Conservation (phyloP, 2,113 vertebrate species). For the Ammospiza nelsoni region DNA sequence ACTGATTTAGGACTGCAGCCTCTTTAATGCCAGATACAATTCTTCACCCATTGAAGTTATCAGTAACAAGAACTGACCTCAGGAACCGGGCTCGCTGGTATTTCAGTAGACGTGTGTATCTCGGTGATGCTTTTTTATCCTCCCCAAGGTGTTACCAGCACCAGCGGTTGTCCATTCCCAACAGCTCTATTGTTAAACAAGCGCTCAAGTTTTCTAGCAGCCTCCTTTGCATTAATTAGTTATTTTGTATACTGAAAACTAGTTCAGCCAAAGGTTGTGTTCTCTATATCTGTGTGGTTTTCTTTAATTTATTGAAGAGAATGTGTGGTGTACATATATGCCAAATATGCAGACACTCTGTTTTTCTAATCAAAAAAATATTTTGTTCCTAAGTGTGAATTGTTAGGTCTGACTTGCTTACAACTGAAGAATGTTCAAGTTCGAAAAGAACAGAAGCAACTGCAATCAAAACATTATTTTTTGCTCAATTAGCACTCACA, state of each 20-base stretch:
- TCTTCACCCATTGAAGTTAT: background rate
- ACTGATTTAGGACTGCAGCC: background rate
- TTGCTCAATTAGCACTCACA: background rate
- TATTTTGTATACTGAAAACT: constrained; percentile 5
- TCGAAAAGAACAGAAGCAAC: background rate
- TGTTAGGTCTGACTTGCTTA: constrained; percentile 27
- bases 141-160: background rate
- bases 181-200: background rate
- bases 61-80: background rate
- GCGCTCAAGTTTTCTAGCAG: background rate
- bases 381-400: constrained; percentile 48
- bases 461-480: background rate
- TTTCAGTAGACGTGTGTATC: background rate
- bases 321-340: constrained; percentile 13
- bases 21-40: background rate
- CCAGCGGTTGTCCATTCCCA: background rate
- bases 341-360: constrained; percentile 35
- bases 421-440: background rate
- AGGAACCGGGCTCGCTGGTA: background rate
- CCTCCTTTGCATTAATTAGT: constrained; percentile 43
- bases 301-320: constrained; percentile 49
- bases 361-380: constrained; percentile 60
- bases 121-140: background rate
- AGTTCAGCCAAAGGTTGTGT: constrained; percentile 57
- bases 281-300: constrained; percentile 3